phyloP scores from a whole-genome alignment of 2,113 vertebrate species.

The Guaruba guarouba region DNA sequence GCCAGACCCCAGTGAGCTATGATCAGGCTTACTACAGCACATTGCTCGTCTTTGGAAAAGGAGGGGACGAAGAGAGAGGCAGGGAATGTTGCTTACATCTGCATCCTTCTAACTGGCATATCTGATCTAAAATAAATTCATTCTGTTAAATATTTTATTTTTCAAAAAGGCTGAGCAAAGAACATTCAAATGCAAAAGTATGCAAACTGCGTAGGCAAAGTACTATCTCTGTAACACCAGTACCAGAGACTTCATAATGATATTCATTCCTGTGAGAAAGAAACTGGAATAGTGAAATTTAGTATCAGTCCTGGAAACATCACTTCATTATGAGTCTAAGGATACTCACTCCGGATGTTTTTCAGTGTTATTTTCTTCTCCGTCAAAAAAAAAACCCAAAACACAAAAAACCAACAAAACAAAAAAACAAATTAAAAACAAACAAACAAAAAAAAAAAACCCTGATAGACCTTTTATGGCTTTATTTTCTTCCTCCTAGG shows the following conservation, averaged over 20 bases:
- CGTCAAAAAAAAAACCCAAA: not conserved
- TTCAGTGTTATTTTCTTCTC: not conserved
- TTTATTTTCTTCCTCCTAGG: not conserved
- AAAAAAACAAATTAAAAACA: not conserved
- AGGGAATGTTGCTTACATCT: not conserved
- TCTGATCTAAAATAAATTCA: constrained; percentile 12
- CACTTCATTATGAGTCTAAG: not conserved
- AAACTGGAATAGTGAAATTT: not conserved
- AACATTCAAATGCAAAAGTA: not conserved
- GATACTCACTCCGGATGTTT: not conserved
- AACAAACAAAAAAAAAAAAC: not conserved
- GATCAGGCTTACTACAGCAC: not conserved
- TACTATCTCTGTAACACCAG: not conserved
- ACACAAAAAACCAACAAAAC: not conserved
- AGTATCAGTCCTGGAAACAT: not conserved
- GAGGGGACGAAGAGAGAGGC: not conserved
- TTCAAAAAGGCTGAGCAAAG: constrained; percentile 3
- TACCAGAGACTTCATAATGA: not conserved
- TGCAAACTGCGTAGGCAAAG: not conserved
- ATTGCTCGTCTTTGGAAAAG: not conserved
- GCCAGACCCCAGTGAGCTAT: not conserved
- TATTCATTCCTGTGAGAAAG: not conserved
- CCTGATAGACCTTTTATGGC: not conserved
- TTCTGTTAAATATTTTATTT: constrained; percentile 32
- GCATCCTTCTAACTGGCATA: not conserved